Evolutionary conservation across 2,888 invertebrate species (phyloP).

Genomic region (Esperia sulphurella): DNA sequence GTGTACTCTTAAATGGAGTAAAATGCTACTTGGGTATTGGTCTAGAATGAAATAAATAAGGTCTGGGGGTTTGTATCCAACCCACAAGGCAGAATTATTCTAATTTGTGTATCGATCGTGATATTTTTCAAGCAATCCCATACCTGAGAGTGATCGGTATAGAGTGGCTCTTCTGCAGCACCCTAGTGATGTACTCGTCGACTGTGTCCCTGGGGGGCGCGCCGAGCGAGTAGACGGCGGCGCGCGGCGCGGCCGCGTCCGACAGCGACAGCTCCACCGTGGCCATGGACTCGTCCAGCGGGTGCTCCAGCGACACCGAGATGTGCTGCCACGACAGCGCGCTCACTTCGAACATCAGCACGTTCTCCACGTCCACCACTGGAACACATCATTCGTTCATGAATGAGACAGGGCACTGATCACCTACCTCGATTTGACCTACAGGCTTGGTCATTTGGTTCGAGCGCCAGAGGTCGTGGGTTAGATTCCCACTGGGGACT

Average conservation of each 20-base stretch:
- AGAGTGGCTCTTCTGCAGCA: slow-evolving; percentile 93
- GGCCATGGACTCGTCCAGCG: slow-evolving; percentile 94
- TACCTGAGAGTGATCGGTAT: slow-evolving; percentile 94
- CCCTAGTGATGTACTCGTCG: slow-evolving; percentile 68
- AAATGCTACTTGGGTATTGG: no score
- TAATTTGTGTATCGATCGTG: no score
- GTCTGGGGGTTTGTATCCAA: no score
- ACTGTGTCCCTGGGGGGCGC: slow-evolving; percentile 60
- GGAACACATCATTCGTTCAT: not conserved
- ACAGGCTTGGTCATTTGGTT: no score
- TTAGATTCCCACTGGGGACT: no score
- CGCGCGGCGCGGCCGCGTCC: slow-evolving; percentile 89
- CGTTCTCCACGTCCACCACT: slow-evolving; percentile 82
- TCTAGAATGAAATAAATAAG: no score
- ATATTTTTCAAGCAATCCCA: not conserved
- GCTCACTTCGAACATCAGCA: slow-evolving; percentile 95
- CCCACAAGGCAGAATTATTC: no score
- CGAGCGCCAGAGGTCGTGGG: no score
- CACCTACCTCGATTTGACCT: no score
- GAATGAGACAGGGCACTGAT: no score
- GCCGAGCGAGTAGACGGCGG: slow-evolving; percentile 84
- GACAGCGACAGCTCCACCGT: slow-evolving; percentile 93
- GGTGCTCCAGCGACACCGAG: slow-evolving; percentile 94
- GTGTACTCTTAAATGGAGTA: no score
- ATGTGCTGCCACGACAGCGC: slow-evolving; percentile 94